Percentiles rank a stretch among this genome's conserved stretches.
These are phyloP conservation scores for Lamellibrachia luymesi DNA, from an alignment of 1,140 invertebrate genomes.

Conservation along the genomic window DNA sequence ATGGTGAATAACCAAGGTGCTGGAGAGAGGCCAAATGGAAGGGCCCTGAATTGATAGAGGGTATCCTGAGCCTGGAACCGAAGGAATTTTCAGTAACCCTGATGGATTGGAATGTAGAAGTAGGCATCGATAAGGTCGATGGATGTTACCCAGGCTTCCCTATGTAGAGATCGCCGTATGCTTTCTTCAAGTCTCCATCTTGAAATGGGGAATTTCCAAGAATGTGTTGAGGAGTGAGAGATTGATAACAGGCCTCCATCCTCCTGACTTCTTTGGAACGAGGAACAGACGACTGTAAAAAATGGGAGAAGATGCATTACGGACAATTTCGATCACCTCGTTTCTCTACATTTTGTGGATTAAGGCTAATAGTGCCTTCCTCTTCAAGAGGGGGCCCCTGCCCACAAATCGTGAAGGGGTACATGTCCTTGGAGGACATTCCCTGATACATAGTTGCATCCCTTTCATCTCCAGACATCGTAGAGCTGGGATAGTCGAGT, in stretches of 20 bases:
- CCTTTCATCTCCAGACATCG: background rate
- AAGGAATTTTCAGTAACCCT: no score
- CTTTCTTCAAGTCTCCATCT: no score
- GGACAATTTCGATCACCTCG: background rate
- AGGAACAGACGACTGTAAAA: background rate
- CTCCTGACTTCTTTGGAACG: background rate
- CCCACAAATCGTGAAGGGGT: no score
- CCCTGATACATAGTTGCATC: background rate
- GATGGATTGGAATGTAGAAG: no score
- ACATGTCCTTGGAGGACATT: background rate
- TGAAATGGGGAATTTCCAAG: no score
- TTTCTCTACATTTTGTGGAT: background rate
- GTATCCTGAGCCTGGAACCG: no score
- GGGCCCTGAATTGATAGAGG: no score
- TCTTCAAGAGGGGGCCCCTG: background rate
- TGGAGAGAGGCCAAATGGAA: no score
- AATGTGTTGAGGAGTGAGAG: background rate
- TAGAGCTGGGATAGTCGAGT: background rate
- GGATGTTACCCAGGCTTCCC: no score
- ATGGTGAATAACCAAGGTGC: no score
- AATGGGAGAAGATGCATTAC: background rate
- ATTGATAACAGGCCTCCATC: background rate
- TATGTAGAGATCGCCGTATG: no score
- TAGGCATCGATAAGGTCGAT: no score
- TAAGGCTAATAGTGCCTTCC: background rate